A percentile compares a stretch with the other conserved stretches of the same genome.
Conservation (phyloP, 2,113 vertebrate genomes). For the Hymenochirus boettgeri region DNA sequence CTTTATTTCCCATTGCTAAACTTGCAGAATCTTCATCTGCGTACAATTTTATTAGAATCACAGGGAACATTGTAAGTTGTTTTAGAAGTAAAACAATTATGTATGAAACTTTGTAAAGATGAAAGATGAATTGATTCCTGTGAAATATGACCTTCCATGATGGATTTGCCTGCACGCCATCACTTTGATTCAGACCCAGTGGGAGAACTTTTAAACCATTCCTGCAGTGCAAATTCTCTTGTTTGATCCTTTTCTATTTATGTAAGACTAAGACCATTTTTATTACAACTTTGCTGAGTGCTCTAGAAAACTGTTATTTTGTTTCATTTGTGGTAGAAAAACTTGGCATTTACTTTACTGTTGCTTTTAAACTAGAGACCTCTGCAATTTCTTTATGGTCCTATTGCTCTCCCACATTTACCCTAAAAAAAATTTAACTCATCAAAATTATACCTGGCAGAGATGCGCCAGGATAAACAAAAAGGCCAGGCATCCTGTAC, state of each 20-base stretch:
- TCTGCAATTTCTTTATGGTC: neutral
- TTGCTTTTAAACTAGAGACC: neutral
- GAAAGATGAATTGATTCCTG: constrained; percentile 4
- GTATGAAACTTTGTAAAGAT: constrained; percentile 6
- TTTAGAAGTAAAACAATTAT: constrained; percentile 1
- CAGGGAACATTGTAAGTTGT: constrained; percentile 6
- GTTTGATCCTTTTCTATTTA: constrained; percentile 30
- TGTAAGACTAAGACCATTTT: neutral
- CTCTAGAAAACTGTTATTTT: constrained; percentile 15
- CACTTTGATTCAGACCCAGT: neutral
- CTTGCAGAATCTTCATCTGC: neutral
- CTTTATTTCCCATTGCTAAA: too few relatives aligned
- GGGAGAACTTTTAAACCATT: neutral
- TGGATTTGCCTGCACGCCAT: neutral
- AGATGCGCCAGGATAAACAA: neutral
- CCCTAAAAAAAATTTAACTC: constrained; percentile 24
- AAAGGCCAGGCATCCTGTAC: too few relatives aligned
- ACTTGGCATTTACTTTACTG: constrained; percentile 18
- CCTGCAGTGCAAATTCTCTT: neutral
- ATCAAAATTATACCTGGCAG: constrained; percentile 5
- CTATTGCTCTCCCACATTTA: neutral
- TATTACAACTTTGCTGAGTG: neutral
- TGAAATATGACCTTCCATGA: neutral
- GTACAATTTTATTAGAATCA: neutral
- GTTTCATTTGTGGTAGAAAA: constrained; percentile 8